These are phyloP conservation scores for Glyphotaelius pellucidus DNA, from an alignment of 2,888 invertebrate species.

Conservation along the genomic window DNA sequence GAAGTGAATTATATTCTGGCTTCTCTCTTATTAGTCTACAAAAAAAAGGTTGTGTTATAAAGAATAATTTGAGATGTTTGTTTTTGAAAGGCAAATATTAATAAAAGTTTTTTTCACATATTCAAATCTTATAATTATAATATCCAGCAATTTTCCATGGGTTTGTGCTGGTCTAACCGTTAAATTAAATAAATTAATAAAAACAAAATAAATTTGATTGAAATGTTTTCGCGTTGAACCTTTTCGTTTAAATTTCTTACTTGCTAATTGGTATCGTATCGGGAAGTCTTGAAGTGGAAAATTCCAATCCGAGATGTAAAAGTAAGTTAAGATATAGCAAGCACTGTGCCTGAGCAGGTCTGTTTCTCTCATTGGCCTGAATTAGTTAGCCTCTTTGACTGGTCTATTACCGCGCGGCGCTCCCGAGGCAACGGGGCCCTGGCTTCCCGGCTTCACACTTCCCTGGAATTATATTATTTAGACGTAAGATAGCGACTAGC, in stretches of 20 bases:
- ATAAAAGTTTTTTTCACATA: no score
- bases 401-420: background rate
- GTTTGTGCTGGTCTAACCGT: background rate
- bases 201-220: background rate
- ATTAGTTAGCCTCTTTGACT: slow-evolving; percentile 23
- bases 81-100: no score
- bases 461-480: slow-evolving; percentile 3
- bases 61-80: no score
- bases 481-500: background rate
- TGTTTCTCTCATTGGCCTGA: slow-evolving; percentile 18
- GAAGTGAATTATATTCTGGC: no score
- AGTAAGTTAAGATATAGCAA: background rate
- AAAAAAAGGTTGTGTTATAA: no score
- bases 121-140: no score
- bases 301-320: background rate
- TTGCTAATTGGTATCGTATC: background rate
- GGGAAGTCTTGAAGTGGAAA: background rate
- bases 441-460: background rate
- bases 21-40: no score
- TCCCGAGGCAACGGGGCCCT: background rate
- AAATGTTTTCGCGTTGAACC: background rate
- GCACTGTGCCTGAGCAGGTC: background rate
- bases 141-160: no score
- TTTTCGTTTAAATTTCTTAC: background rate
- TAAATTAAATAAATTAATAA: background rate